Evolutionary conservation across 64 coral and sea anemone species (phyloP).

Genomic region (Hydrozoanthus tunicans): DNA sequence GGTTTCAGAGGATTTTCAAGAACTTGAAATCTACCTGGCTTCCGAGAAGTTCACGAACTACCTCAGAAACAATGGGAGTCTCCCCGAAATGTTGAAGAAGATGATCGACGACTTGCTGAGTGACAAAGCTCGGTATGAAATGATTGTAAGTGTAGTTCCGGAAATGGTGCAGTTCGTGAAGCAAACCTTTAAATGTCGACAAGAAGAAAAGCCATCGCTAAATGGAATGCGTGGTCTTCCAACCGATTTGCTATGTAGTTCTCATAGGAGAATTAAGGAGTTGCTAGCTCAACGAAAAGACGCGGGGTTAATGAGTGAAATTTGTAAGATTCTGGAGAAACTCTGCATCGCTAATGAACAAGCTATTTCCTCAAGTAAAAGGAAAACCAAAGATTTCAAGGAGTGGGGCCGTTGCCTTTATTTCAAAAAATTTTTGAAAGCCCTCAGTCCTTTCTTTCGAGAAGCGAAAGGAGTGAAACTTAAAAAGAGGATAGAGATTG

Average conservation of each 20-base stretch:
- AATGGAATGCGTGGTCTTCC: slow-evolving; percentile 42
- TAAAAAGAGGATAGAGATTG: slow-evolving; percentile 30
- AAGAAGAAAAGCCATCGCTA: slow-evolving; percentile 5
- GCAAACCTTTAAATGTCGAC: background rate
- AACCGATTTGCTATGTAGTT: background rate
- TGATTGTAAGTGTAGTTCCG: background rate
- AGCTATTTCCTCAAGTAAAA: background rate
- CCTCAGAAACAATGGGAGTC: background rate
- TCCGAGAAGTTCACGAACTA: slow-evolving; percentile 5
- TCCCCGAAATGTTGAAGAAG: background rate
- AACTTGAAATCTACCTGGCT: background rate
- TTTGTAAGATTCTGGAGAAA: background rate
- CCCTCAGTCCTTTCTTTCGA: background rate
- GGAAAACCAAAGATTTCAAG: background rate
- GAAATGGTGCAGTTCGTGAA: slow-evolving; percentile 26
- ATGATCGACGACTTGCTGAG: background rate
- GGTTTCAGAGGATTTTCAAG: background rate
- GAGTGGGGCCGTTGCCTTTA: slow-evolving; percentile 16
- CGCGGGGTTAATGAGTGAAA: slow-evolving; percentile 9
- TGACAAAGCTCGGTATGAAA: background rate
- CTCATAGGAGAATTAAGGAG: background rate
- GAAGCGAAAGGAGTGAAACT: slow-evolving; percentile 26
- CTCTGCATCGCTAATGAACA: slow-evolving; percentile 7
- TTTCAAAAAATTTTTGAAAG: background rate
- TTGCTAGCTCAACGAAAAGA: background rate